Percentiles rank a stretch among this genome's conserved stretches.
Evolutionary conservation across 1,140 invertebrate genomes (phyloP).

Genomic region (Scaptomyza montana): DNA sequence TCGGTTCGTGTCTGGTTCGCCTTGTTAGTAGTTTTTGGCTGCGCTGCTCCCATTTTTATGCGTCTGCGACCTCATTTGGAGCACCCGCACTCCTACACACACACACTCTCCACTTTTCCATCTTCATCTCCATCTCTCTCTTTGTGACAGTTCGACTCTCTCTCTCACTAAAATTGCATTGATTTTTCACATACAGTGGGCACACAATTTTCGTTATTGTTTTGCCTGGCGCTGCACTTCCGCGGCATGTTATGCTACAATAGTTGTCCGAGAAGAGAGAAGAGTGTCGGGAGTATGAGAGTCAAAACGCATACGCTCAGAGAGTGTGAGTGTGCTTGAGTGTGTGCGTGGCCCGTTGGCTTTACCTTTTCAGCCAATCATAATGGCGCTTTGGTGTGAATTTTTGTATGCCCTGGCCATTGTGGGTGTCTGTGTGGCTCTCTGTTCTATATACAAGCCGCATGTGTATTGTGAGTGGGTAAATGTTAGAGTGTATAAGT

Average conservation of each 20-base stretch:
- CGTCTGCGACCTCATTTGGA: slow-evolving; percentile 63
- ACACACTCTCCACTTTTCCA: background rate
- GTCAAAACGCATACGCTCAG: slow-evolving; percentile 37
- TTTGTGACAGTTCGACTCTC: background rate
- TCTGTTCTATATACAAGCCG: slow-evolving; percentile 70
- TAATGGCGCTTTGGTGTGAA: slow-evolving; percentile 79
- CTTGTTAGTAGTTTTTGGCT: slow-evolving; percentile 54
- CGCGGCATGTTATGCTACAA: slow-evolving; percentile 47
- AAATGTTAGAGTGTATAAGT: slow-evolving; percentile 17
- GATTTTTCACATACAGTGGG: slow-evolving; percentile 57
- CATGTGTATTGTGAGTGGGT: slow-evolving; percentile 54
- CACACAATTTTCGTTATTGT: slow-evolving; percentile 80
- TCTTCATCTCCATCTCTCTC: slow-evolving; percentile 1
- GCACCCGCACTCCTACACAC: slow-evolving; percentile 23
- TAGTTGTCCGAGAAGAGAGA: slow-evolving; percentile 33
- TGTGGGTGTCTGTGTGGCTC: slow-evolving; percentile 72
- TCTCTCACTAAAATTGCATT: slow-evolving; percentile 45
- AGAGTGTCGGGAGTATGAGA: slow-evolving; percentile 37
- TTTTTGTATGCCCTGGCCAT: slow-evolving; percentile 73
- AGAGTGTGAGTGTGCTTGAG: slow-evolving; percentile 8
- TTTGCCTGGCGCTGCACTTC: slow-evolving; percentile 78
- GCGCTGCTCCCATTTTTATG: slow-evolving; percentile 59
- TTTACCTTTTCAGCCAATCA: slow-evolving; percentile 76
- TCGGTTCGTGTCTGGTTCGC: slow-evolving; percentile 62
- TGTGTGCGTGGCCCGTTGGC: slow-evolving; percentile 47